Evolutionary conservation across 2,113 vertebrate genomes (phyloP).

Genomic region (Pan troglodytes): NHGRI_mPanTro3-v2.1_pri NC_072409.2:107603501-107604000

Average conservation of each 20-base stretch:
- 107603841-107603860: not conserved
- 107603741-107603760: not conserved
- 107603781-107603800: not conserved
- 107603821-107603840: not conserved
- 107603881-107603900: not conserved
- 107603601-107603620: not conserved
- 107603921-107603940: not conserved
- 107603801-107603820: not conserved
- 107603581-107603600: not conserved
- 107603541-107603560: not conserved
- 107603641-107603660: not conserved
- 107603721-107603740: not conserved
- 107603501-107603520: not conserved
- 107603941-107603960: not conserved
- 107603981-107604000: not conserved
- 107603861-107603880: not conserved
- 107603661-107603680: not conserved
- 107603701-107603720: not conserved
- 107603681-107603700: not conserved
- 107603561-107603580: not conserved
- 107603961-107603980: not conserved
- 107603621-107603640: not conserved
- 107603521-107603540: not conserved
- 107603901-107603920: not conserved
- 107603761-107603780: not conserved